Conservation (phyloP, 2,888 invertebrate genomes). For the Cheilosia vernalis region DNA sequence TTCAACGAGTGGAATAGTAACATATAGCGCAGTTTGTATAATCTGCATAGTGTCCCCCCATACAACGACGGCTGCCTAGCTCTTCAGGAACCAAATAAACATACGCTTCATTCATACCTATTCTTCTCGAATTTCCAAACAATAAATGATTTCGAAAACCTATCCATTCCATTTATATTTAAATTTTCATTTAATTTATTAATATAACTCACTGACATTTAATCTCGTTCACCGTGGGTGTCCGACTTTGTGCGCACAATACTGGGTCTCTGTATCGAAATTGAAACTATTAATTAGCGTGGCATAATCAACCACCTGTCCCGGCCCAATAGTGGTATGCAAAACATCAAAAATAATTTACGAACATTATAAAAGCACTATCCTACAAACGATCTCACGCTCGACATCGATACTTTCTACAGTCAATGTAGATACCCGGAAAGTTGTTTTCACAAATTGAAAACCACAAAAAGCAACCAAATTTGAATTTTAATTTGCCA, state of each 20-base stretch:
- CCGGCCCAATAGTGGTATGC: conserved; percentile 25
- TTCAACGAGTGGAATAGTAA: too few species aligned
- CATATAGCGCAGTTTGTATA: too few species aligned
- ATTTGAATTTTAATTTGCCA: conserved; percentile 74
- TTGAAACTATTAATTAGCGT: conserved; percentile 33
- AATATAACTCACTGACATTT: conserved; percentile 31
- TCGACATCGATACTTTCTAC: conserved; percentile 27
- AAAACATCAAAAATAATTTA: conserved; percentile 55
- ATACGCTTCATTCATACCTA: too few species aligned
- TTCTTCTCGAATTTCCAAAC: too few species aligned
- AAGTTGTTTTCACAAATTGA: conserved; percentile 54
- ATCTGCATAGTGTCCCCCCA: too few species aligned
- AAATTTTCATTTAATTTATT: conserved; percentile 28
- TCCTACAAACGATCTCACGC: conserved; percentile 40
- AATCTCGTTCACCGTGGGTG: conserved; percentile 62
- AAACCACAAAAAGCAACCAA: conserved; percentile 39
- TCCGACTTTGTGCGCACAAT: conserved; percentile 47
- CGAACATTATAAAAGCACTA: conserved; percentile 28
- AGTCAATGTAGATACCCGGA: neutral
- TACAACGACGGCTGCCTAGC: too few species aligned
- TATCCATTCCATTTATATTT: neutral
- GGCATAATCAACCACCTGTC: neutral
- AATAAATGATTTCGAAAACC: too few species aligned
- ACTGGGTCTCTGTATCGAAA: conserved; percentile 21
- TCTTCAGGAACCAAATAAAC: too few species aligned